Evolutionary conservation across 2,888 invertebrate species (phyloP), one percentile per base, ranked within the genome.

Genomic region (Lasioglossum oenotherae): DNA sequence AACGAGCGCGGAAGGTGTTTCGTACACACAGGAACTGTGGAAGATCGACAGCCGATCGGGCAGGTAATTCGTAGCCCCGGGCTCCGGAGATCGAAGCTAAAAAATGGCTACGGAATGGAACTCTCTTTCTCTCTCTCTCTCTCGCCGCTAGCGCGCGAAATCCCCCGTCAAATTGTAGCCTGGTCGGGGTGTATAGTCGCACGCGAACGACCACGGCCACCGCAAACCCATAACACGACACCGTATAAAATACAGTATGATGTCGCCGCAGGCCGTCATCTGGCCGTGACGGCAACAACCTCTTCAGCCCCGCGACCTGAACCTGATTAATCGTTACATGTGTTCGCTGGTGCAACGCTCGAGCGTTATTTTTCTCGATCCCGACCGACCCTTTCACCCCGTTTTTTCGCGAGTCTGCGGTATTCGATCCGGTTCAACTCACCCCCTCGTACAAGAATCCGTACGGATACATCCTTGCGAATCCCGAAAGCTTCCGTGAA

Each of bases 261-360:
- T 91, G 91, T 92, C 90, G 91, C 92, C 91, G 86, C 92, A 89
- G 88, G 89, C 88, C 92, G 92, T 93, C 93, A 92, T 91, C 90
- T 93, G 94, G 90, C 87, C 82, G 84, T 92, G 93, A 93, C 92
- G 89, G 90, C 88, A 89, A 93, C 93, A 92, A 88, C 93, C 93
- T 93, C 92, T 92, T 92, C 91, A 81, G 81, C 75, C 49, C 87
- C 84, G 84, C 88, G 81, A 82, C 86, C 91, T 91, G 91, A 91
- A 91, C 88, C 92, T 93, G 93, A 93, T 93, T 93, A 93, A 94
- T 93, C 90, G 92, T 89, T 90, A 88, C 92, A 93, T 90, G 89
- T 91, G 92, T 92, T 92, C 82, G 85, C 86, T 81, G 81, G 80
- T 78, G 27, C 14, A 77, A 73, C 86, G 77, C 81, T 80, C 79